Evolutionary conservation across 2,888 invertebrate genomes (phyloP), one percentile per base, ranked within the genome.

Genomic region (Ectropis crepuscularia): DNA sequence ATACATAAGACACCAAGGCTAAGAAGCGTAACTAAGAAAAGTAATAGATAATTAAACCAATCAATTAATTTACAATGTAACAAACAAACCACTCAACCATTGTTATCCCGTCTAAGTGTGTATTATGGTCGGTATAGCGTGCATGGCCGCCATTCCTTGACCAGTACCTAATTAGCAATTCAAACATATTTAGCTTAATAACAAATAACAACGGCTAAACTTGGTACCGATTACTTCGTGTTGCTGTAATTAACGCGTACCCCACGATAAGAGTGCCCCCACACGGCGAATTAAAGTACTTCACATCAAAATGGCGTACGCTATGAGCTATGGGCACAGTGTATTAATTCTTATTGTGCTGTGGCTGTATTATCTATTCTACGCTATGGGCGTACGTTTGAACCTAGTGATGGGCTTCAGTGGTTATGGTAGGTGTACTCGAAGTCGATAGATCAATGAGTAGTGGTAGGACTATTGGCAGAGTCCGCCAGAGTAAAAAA

Each of bases 161-260:
- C 81, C 82, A 83, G 83, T n/a, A n/a, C n/a, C n/a, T 86, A 86
- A 88, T 89, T 88, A 90, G 82, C 86, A 81, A 87, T 88, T 85
- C 88, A 89, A 90, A 90, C 88, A 90, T 86, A 89, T 87, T 88
- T 85, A 88, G 84, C 87, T 83, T 87, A 89, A 90, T 89, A 86
- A 88, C 86, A 79, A 89, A 90, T 89, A 86, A 88, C 86, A 79
- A 83, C 82, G 73, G 78, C 82, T 82, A 77, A 84, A 85, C 76
- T 80, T 77, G 77, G 82, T 76, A 74, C 74, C 74, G 86, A 86
- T 86, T 84, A 78, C 82, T 79, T 82, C 6, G 41, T 42, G 38
- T 85, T 80, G 80, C 61, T 59, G 63, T 70, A 83, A 86, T 86
- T 84, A 83, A 83, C 83, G 78, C 74, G 74, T 79, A 80, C 74